Percentiles rank a stretch among this genome's conserved stretches.
These are phyloP conservation scores for Rambutsinella grinnellia DNA, from an alignment of 2,888 invertebrate genomes.

Conservation along the genomic window DNA sequence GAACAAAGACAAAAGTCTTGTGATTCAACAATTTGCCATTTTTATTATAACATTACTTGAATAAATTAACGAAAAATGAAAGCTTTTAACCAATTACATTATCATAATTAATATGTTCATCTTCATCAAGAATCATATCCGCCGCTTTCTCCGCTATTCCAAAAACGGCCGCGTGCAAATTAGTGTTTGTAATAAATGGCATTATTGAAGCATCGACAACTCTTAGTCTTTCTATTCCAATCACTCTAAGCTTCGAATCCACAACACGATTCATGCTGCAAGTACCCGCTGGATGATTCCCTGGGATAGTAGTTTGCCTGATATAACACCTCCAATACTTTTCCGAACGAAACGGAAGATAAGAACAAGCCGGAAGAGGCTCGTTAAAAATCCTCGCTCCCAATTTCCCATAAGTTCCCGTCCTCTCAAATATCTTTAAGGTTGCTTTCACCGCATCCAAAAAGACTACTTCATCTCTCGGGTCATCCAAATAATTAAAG, in stretches of 20 bases:
- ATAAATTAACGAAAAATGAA: too few relatives aligned
- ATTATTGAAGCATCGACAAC: neutral
- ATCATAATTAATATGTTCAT: too few relatives aligned
- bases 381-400: conserved; percentile 12
- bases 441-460: conserved; percentile 11
- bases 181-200: neutral
- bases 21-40: too few relatives aligned
- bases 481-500: conserved; percentile 19
- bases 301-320: conserved; percentile 3
- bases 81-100: too few relatives aligned
- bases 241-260: conserved; percentile 18
- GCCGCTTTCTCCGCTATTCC: neutral
- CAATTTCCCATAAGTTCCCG: conserved; percentile 7
- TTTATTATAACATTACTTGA: too few relatives aligned
- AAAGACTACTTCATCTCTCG: neutral
- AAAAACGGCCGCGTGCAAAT: neutral
- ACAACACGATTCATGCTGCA: conserved; percentile 35
- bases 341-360: conserved; percentile 15
- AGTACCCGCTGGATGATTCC: conserved; percentile 33
- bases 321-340: conserved; percentile 41
- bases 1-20: too few relatives aligned
- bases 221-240: neutral
- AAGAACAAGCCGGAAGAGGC: conserved; percentile 13
- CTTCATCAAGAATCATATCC: neutral
- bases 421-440: conserved; percentile 26